Conservation (phyloP, 2,888 invertebrate species). For the Eupithecia tripunctaria region DNA sequence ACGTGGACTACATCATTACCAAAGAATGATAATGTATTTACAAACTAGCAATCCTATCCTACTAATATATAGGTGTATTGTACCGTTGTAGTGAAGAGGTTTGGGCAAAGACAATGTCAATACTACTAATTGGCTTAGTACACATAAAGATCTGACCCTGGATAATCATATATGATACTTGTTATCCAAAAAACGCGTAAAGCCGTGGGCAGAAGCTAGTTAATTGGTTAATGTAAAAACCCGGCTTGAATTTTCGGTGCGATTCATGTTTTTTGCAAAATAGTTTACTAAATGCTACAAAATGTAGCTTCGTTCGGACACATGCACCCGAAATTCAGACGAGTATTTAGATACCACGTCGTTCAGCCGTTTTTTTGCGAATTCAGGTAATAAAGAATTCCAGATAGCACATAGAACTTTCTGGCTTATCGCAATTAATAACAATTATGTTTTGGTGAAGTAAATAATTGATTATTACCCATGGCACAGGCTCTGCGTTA, state of each 20-base stretch:
- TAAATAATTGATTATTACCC: neutral
- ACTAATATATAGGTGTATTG: too few species aligned
- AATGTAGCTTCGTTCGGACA: too few species aligned
- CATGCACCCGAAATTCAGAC: too few species aligned
- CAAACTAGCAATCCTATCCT: neutral
- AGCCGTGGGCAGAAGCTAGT: too few species aligned
- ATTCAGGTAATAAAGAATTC: neutral
- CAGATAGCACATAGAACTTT: neutral
- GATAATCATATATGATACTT: too few species aligned
- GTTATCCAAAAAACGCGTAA: too few species aligned
- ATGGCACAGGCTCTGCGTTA: neutral
- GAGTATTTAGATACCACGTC: neutral
- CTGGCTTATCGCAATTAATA: neutral
- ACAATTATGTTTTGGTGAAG: neutral
- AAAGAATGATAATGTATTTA: neutral
- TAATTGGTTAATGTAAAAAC: neutral
- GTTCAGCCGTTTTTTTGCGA: neutral
- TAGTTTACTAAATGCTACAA: neutral
- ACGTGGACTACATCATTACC: neutral
- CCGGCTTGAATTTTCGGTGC: neutral
- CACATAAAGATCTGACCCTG: too few species aligned
- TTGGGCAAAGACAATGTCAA: too few species aligned
- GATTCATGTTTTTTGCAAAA: neutral
- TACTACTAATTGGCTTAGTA: too few species aligned
- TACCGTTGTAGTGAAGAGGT: too few species aligned